Conservation (phyloP, 2,113 vertebrate species). For the Pterocles orientalis region DNA sequence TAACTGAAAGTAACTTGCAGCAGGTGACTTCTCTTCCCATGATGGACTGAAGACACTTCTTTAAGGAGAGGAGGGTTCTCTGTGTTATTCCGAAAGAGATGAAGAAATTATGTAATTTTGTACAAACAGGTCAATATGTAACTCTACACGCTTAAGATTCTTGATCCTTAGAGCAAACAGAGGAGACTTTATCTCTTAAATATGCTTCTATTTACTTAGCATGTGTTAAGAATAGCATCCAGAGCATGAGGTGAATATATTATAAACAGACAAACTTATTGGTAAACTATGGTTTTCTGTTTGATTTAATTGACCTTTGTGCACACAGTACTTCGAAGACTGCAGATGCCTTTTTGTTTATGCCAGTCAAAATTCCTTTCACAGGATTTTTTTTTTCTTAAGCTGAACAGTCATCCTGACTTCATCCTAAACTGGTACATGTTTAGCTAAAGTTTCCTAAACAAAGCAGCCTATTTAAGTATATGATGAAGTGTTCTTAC, state of each 20-base stretch:
- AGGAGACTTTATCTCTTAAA: neutral
- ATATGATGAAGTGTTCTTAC: neutral
- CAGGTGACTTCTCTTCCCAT: neutral
- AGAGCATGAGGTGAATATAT: neutral
- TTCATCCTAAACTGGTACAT: neutral
- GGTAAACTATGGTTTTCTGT: neutral
- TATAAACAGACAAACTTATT: neutral
- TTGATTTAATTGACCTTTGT: neutral
- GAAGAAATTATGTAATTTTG: neutral
- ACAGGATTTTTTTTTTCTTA: neutral
- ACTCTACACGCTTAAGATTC: neutral
- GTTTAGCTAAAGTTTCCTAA: neutral
- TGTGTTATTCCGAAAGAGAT: neutral
- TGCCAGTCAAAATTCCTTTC: neutral
- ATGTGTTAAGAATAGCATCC: neutral
- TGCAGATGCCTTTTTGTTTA: neutral
- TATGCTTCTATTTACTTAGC: neutral
- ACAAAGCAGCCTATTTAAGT: slow-evolving; percentile 5
- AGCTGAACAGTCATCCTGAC: neutral
- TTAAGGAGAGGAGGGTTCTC: neutral
- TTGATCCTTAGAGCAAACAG: neutral
- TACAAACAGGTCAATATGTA: neutral
- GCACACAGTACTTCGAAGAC: neutral
- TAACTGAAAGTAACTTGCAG: neutral
- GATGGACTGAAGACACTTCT: neutral